Evolutionary conservation across 64 coral and sea anemone species (phyloP).

Genomic region (Cladopsammia gracilis): DNA sequence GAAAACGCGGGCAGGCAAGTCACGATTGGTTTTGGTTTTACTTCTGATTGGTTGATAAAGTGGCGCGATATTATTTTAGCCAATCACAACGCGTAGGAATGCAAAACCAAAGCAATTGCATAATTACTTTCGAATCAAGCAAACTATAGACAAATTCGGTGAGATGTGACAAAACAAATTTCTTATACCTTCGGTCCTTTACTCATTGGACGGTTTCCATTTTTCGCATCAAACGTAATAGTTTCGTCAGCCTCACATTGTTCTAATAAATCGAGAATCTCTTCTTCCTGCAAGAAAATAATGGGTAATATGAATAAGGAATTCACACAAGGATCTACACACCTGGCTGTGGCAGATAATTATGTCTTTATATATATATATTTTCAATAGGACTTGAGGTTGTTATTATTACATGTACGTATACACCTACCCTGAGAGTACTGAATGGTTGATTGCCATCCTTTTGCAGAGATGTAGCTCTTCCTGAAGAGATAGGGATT

Average conservation of each 20-base stretch:
- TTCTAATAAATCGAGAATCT: constrained; percentile 96
- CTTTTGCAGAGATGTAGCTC: constrained; percentile 83
- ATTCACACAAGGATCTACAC: no score
- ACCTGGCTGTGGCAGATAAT: no score
- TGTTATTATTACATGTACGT: no score
- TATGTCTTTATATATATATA: no score
- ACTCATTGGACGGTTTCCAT: constrained; percentile 55
- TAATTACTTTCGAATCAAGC: no score
- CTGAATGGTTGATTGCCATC: constrained; percentile 87
- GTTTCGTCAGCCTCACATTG: constrained; percentile 96
- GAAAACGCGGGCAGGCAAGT: no score
- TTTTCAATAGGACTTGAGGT: no score
- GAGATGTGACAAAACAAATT: neutral
- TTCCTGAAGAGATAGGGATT: constrained; percentile 36
- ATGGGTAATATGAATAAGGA: neutral
- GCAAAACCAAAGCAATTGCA: no score
- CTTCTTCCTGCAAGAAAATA: constrained; percentile 84
- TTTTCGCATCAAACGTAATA: constrained; percentile 5
- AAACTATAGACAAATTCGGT: neutral
- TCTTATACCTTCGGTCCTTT: constrained; percentile 91
- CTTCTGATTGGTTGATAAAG: no score
- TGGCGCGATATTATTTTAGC: no score
- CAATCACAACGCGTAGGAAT: no score
- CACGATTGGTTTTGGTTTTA: no score
- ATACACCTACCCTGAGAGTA: constrained; percentile 75